Conservation (phyloP, 2,888 invertebrate genomes). For the Stegana nigrithorax region DNA sequence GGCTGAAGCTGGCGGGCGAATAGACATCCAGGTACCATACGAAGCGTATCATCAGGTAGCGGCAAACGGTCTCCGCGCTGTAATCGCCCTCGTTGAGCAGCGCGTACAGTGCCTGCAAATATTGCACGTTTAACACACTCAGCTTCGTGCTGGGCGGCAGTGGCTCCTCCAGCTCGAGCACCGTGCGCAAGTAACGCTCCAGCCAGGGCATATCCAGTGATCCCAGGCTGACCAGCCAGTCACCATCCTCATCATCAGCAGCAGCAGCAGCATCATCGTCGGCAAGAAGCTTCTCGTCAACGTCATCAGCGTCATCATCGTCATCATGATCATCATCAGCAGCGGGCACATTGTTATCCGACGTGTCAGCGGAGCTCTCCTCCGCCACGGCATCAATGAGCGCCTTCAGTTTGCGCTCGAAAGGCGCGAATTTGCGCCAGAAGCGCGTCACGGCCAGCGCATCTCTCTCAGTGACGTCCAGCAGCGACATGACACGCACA, state of each 20-base stretch:
- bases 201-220: constrained; percentile 32
- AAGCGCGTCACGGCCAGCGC: neutral
- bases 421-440: constrained; percentile 33
- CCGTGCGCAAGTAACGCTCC: constrained; percentile 29
- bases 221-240: too few species aligned
- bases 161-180: constrained; percentile 25
- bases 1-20: constrained; percentile 29
- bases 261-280: constrained; percentile 10
- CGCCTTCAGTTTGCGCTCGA: constrained; percentile 29
- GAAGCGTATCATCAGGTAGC: constrained; percentile 40
- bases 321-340: neutral
- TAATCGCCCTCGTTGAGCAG: constrained; percentile 22
- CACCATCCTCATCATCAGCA: constrained; percentile 1
- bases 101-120: constrained; percentile 30
- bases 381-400: neutral
- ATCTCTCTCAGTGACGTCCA: neutral
- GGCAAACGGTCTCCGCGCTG: constrained; percentile 32
- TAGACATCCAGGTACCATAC: constrained; percentile 30
- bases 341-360: too few species aligned
- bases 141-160: constrained; percentile 14
- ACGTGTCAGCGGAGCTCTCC: neutral
- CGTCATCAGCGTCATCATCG: constrained; percentile 27
- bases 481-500: constrained; percentile 20
- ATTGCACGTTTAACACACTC: constrained; percentile 34
- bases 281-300: constrained; percentile 15